Evolutionary conservation across 2,888 invertebrate species (phyloP).

Genomic region (Acanthosepion lycidas): DNA sequence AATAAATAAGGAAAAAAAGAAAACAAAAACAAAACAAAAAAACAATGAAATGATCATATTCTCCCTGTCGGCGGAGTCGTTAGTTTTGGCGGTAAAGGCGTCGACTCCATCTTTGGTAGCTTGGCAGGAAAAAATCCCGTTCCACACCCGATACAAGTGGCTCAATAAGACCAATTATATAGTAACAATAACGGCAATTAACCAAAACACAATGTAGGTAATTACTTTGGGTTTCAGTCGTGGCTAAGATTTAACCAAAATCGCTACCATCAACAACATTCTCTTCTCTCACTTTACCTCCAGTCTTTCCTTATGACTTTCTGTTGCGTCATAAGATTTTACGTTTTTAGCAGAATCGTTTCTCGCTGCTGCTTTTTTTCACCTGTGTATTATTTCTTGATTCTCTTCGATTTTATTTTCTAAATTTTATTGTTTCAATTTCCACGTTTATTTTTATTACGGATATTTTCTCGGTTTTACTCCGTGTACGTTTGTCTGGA

Average conservation of each 20-base stretch:
- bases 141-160: background rate
- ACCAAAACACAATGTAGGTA: conserved; percentile 9
- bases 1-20: no score
- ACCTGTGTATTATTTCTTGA: background rate
- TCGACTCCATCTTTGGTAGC: background rate
- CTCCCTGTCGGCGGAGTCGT: background rate
- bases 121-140: background rate
- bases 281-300: background rate
- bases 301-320: background rate
- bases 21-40: no score
- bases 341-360: background rate
- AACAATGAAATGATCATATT: background rate
- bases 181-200: background rate
- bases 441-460: background rate
- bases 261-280: background rate
- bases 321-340: background rate
- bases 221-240: background rate
- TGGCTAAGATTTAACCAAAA: background rate
- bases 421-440: background rate
- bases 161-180: background rate
- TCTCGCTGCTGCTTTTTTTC: background rate
- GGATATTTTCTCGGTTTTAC: background rate
- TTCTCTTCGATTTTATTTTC: background rate
- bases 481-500: no score
- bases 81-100: background rate